Percentiles rank a stretch among this genome's conserved stretches.
phyloP scores from a whole-genome alignment of 2,113 vertebrate species.

The Heptranchias perlo region DNA sequence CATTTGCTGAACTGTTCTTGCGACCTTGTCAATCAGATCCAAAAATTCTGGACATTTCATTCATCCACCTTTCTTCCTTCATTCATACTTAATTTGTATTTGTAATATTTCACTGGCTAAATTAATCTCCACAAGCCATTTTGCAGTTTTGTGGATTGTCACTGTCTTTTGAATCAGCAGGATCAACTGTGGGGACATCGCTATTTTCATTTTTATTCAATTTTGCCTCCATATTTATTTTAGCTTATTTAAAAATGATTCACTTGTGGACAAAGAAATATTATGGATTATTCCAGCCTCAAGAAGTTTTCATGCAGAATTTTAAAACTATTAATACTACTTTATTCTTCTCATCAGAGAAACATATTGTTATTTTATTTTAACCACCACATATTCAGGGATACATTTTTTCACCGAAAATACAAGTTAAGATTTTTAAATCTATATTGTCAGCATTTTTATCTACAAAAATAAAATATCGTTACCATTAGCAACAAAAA shows the following conservation, averaged over 20 bases:
- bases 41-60: neutral
- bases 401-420: too few species aligned
- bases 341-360: too few species aligned
- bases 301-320: neutral
- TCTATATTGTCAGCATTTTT: too few species aligned
- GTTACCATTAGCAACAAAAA: too few species aligned
- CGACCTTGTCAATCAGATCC: neutral
- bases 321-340: too few species aligned
- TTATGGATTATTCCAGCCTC: neutral
- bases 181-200: neutral
- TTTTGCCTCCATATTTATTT: neutral
- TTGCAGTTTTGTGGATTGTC: neutral
- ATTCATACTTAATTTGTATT: neutral
- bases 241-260: neutral
- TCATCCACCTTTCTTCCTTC: neutral
- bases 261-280: neutral
- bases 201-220: neutral
- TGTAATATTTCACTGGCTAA: neutral
- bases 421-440: too few species aligned
- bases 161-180: neutral
- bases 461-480: too few species aligned
- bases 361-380: too few species aligned
- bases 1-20: neutral
- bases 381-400: too few species aligned
- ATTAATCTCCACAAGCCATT: neutral